Conservation (phyloP, 2,113 vertebrate species). For the Microtus oregoni region DNA sequence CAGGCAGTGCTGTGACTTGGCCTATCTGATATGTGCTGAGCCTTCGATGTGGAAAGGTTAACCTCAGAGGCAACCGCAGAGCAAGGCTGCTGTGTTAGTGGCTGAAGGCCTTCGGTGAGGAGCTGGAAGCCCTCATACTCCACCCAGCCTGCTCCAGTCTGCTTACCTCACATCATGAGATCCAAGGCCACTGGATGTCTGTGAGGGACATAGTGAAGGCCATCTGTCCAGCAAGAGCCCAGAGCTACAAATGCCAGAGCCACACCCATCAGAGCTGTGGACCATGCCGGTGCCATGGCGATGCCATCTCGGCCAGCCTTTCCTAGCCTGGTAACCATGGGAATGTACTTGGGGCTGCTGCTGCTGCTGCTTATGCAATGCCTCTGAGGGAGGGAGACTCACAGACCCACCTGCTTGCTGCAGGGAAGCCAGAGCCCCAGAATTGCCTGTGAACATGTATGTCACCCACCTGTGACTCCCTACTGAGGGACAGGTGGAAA, state of each 20-base stretch:
- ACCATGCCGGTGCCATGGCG: slow-evolving; percentile 30
- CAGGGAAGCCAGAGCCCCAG: background rate
- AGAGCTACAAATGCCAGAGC: background rate
- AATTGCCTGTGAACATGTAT: background rate
- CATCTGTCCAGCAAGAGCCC: background rate
- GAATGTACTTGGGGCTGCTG: background rate
- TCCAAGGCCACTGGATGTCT: background rate
- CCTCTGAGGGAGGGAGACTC: background rate
- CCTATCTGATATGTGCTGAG: background rate
- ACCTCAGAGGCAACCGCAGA: no score
- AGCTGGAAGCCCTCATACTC: background rate
- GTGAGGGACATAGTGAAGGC: background rate
- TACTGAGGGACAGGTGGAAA: background rate
- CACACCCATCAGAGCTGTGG: background rate
- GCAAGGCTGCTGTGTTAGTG: background rate
- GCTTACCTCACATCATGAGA: background rate
- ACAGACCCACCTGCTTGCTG: background rate
- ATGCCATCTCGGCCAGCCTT: slow-evolving; percentile 63
- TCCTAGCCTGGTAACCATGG: slow-evolving; percentile 70
- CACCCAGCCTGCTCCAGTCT: background rate
- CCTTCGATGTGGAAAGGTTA: no score
- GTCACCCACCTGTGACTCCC: background rate
- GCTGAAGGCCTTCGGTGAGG: background rate
- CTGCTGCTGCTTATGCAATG: slow-evolving; percentile 34
- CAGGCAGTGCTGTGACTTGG: no score